Evolutionary conservation across 37 sponge, comb jelly and placozoan species (phyloP).

Genomic region (Spongilla lacustris): DNA sequence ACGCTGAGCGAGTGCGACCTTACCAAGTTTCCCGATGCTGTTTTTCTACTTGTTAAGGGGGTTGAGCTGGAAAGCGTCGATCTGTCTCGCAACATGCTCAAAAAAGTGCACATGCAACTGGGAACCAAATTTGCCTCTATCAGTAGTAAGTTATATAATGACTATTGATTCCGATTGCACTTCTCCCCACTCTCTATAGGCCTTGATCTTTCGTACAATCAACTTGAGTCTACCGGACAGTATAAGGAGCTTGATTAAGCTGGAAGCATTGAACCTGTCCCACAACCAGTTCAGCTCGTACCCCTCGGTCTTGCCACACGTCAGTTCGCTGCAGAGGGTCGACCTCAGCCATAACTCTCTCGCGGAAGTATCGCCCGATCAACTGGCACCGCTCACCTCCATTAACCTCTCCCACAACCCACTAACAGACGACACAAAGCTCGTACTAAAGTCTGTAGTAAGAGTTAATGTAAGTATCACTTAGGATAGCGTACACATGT

Average conservation of each 20-base stretch:
- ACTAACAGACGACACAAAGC: too few relatives aligned
- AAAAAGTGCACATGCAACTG: conserved; percentile 50
- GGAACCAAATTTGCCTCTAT: conserved; percentile 47
- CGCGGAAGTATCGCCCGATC: not conserved
- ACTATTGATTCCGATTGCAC: not conserved
- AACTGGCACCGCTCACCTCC: too few relatives aligned
- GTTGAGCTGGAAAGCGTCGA: conserved; percentile 42
- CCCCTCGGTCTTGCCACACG: conserved; percentile 19
- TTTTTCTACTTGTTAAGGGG: conserved; percentile 68
- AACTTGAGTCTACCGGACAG: conserved; percentile 34
- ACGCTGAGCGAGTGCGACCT: conserved; percentile 56
- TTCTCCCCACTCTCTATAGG: conserved; percentile 7
- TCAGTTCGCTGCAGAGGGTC: conserved; percentile 20
- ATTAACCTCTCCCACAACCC: too few relatives aligned
- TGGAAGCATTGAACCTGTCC: conserved; percentile 18
- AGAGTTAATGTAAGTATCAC: too few relatives aligned
- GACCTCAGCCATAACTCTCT: conserved; percentile 52
- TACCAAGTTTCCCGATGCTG: conserved; percentile 68
- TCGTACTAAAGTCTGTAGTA: too few relatives aligned
- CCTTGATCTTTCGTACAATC: conserved; percentile 43
- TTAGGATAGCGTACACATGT: too few relatives aligned
- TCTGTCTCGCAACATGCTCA: conserved; percentile 63
- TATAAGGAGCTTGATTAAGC: not conserved
- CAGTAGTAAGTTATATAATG: conserved; percentile 31
- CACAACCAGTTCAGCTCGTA: conserved; percentile 34